Evolutionary conservation across 2,888 invertebrate species (phyloP).

Genomic region (Mongoloraphidia duomilia): DNA sequence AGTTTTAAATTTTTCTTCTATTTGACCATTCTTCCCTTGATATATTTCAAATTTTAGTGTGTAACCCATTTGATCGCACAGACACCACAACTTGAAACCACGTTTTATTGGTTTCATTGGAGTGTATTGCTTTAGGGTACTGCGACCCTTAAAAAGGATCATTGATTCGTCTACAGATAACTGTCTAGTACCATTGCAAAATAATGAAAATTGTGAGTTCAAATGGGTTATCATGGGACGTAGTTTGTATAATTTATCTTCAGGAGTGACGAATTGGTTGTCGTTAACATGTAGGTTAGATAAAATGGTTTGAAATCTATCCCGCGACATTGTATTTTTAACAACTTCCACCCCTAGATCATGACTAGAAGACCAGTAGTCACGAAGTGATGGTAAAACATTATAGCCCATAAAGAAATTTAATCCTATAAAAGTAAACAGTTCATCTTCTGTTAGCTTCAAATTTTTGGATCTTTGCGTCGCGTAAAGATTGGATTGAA

Average conservation of each 20-base stretch:
- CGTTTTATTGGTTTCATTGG: constrained; percentile 17
- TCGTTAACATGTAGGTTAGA: constrained; percentile 6
- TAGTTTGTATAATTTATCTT: constrained; percentile 8
- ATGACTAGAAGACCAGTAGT: constrained; percentile 1
- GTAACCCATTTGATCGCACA: constrained; percentile 5
- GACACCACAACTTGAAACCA: constrained; percentile 12
- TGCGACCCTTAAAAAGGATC: constrained; percentile 5
- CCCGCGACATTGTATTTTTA: constrained; percentile 2
- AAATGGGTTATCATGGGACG: constrained; percentile 7
- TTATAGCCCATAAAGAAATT: constrained; percentile 5
- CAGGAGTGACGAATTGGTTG: constrained; percentile 1
- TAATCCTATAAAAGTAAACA: constrained; percentile 3
- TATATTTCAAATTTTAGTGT: constrained; percentile 4
- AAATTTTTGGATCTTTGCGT: neutral
- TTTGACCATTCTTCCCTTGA: constrained; percentile 1
- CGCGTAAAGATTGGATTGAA: neutral
- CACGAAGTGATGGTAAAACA: constrained; percentile 2
- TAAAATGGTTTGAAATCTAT: constrained; percentile 5
- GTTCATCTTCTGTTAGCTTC: neutral
- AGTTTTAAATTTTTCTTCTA: constrained; percentile 4
- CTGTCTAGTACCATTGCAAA: constrained; percentile 9
- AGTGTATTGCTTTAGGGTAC: constrained; percentile 12
- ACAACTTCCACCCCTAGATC: constrained; percentile 2
- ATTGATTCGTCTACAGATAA: constrained; percentile 9
- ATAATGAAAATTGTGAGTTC: constrained; percentile 6